Percentiles rank a stretch among this genome's conserved stretches.
Evolutionary conservation across 30 jellyfish, hydroid and myxozoan genomes (phyloP).

Genomic region (Pseudorhiza aurosa): DNA sequence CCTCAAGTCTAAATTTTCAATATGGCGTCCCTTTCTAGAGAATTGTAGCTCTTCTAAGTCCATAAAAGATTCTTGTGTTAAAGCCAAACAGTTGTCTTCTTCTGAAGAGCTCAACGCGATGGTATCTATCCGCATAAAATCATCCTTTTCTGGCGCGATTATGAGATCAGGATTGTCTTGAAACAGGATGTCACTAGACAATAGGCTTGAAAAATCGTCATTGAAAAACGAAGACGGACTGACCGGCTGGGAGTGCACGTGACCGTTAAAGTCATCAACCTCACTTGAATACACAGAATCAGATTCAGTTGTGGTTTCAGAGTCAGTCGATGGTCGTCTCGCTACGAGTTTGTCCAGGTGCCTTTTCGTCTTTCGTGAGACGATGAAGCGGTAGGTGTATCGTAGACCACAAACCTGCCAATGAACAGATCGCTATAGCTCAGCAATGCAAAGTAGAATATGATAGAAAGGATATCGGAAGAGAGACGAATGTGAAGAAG

Average conservation of each 20-base stretch:
- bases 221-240: conserved; percentile 47
- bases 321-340: conserved; percentile 43
- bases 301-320: conserved; percentile 22
- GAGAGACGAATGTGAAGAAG: too few species aligned
- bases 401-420: conserved; percentile 49
- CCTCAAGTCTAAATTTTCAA: background rate
- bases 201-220: conserved; percentile 21
- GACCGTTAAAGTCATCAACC: background rate
- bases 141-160: background rate
- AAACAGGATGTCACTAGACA: background rate
- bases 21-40: background rate
- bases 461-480: too few species aligned
- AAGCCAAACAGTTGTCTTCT: conserved; percentile 16
- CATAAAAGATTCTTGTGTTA: conserved; percentile 1
- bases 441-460: too few species aligned
- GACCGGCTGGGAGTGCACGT: background rate
- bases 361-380: conserved; percentile 14
- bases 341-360: conserved; percentile 26
- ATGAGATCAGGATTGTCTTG: background rate
- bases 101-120: background rate
- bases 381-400: conserved; percentile 39
- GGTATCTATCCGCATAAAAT: background rate
- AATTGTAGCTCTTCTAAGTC: background rate
- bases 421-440: too few species aligned
- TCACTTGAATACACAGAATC: conserved; percentile 14